A percentile compares a stretch with the other conserved stretches of the same genome.
These are phyloP conservation scores for Melanophora roralis DNA, from an alignment of 2,888 invertebrate species.

Conservation along the genomic window DNA sequence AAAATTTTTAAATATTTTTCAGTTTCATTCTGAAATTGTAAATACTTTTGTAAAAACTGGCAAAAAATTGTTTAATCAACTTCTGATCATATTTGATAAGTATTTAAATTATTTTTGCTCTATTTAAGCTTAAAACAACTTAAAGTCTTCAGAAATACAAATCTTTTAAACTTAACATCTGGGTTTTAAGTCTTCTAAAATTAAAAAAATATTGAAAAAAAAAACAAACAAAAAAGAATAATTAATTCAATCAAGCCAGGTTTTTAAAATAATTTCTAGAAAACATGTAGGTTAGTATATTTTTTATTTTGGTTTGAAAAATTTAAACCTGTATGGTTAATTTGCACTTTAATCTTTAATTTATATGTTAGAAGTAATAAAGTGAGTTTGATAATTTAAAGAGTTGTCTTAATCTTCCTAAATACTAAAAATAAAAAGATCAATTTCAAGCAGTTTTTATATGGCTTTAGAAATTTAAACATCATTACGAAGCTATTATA, in stretches of 20 bases:
- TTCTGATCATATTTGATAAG: too few species aligned
- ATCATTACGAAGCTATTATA: too few species aligned
- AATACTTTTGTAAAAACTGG: too few species aligned
- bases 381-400: slow-evolving; percentile 11
- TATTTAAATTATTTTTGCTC: too few species aligned
- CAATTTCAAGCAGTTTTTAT: background rate
- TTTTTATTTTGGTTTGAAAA: background rate
- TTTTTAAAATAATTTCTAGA: slow-evolving; percentile 22
- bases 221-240: background rate
- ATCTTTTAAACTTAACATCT: too few species aligned
- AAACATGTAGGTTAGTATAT: slow-evolving; percentile 7
- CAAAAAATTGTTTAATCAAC: too few species aligned
- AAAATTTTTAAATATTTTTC: too few species aligned
- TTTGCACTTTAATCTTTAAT: slow-evolving; percentile 2
- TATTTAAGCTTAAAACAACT: too few species aligned
- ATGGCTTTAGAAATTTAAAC: slow-evolving; percentile 15
- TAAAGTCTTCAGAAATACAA: too few species aligned
- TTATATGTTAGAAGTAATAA: slow-evolving; percentile 14
- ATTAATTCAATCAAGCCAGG: background rate
- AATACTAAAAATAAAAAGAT: background rate
- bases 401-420: slow-evolving; percentile 18
- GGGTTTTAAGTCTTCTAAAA: too few species aligned
- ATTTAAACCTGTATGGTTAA: slow-evolving; percentile 29
- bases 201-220: background rate
- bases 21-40: too few species aligned